Percentiles rank a stretch among this genome's conserved stretches.
Evolutionary conservation across 2,888 invertebrate genomes (phyloP).

Genomic region (Spilarctia lutea): DNA sequence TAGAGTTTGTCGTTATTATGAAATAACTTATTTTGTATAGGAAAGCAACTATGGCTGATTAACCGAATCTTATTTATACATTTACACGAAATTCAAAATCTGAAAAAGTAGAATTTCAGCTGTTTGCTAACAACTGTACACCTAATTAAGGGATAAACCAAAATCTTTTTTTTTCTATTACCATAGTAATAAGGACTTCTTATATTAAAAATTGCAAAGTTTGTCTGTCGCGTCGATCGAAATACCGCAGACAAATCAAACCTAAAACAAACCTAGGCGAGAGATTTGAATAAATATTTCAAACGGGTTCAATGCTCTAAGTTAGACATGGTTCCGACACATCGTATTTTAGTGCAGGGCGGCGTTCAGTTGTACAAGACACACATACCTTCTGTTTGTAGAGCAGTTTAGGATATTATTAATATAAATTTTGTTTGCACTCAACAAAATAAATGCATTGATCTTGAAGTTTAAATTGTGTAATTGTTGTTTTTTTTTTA

Average conservation of each 20-base stretch:
- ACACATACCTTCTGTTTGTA: conserved; percentile 26
- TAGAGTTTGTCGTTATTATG: too few relatives aligned
- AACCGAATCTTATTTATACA: too few relatives aligned
- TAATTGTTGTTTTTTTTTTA: too few relatives aligned
- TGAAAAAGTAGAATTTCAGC: not conserved
- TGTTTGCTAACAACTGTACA: not conserved
- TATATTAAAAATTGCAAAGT: too few relatives aligned
- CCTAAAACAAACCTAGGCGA: not conserved
- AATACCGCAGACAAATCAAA: conserved; percentile 4
- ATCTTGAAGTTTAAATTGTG: too few relatives aligned
- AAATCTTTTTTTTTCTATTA: not conserved
- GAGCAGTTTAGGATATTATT: not conserved
- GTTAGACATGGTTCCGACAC: conserved; percentile 44
- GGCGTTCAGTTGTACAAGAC: conserved; percentile 43
- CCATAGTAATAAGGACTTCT: too few relatives aligned
- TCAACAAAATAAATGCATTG: not conserved
- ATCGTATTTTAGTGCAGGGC: conserved; percentile 53
- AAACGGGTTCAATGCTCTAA: conserved; percentile 50
- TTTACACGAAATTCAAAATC: too few relatives aligned
- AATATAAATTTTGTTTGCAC: not conserved
- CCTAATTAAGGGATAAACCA: not conserved
- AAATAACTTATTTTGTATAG: too few relatives aligned
- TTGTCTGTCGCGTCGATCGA: not conserved
- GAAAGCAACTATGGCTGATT: too few relatives aligned
- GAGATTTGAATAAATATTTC: conserved; percentile 35